Conservation (phyloP, 2,113 vertebrate species). For the Eolophus roseicapilla region DNA sequence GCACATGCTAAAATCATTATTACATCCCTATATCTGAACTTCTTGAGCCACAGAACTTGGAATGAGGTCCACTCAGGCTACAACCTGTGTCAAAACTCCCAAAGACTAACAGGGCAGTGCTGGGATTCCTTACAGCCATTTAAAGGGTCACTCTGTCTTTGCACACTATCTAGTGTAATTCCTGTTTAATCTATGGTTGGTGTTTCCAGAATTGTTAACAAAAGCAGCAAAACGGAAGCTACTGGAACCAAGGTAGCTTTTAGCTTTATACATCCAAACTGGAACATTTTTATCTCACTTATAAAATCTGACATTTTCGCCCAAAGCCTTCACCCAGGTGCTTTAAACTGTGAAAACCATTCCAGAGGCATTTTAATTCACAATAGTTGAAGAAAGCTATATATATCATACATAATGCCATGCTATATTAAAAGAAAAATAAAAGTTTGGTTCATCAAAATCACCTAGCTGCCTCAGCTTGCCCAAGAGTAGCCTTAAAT, state of each 20-base stretch:
- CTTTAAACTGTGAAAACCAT: background rate
- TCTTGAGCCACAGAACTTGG: background rate
- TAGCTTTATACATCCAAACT: background rate
- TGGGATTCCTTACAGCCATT: background rate
- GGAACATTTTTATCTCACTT: background rate
- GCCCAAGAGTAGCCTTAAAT: background rate
- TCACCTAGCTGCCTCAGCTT: background rate
- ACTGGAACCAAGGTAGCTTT: background rate
- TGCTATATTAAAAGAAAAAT: background rate
- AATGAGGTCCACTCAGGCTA: background rate
- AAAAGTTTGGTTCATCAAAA: background rate
- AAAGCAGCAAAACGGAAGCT: background rate
- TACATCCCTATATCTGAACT: background rate
- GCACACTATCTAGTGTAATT: background rate
- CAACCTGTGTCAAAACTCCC: background rate
- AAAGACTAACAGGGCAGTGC: background rate
- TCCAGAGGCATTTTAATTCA: background rate
- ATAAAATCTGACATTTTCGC: background rate
- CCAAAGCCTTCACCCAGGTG: background rate
- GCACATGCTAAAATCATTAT: background rate
- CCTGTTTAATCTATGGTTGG: background rate
- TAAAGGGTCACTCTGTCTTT: background rate
- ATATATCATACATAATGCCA: background rate
- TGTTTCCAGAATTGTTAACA: background rate
- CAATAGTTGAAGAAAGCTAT: background rate